Evolutionary conservation across 1,140 invertebrate genomes (phyloP), one percentile per base, ranked within the genome.

Genomic region (Mizuhopecten yessoensis): DNA sequence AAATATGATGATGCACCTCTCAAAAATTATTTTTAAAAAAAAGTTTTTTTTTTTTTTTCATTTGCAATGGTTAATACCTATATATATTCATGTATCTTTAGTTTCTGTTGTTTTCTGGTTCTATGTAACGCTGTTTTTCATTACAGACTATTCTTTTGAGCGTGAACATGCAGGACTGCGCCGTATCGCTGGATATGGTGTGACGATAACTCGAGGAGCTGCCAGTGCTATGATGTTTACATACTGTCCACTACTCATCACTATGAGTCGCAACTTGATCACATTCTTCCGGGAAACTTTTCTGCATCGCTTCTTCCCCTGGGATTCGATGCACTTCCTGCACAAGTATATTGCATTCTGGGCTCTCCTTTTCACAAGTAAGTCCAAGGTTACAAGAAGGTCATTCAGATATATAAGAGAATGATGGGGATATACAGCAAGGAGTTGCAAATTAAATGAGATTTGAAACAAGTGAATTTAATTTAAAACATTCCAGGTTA

Each of bases 261-360:
- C 99, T 13, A 99, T 99, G 98, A 99, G 99, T 15, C 97, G 99
- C 86, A 99, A 99, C 97, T 97, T 99, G 0, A 97, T 99, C 57
- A 99, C 99, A 0, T 99, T 99, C 96, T 97, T 99, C 1, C 98
- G 99, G 96, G 99, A 99, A 96, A 99, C 99, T 92, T 98, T 99
- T 13, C 98, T 99, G n/a, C 99, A 99, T 94, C 98, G 99, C 94
- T 99, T 99, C 96, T 99, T 99, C 89, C 99, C 99, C 0, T 97
- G 99, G 29, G 99, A 99, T 96, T 98, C 99, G 0, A 98, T 99
- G 93, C 99, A 99, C 39, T 98, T 99, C 95, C 99, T 99, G 95
- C 99, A 99, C 96, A 99, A 99, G 97, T 99, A 99, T 88, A 98
- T 99, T 0, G 99, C 99, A 0, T 98, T 98, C 92, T 99, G 99